These are phyloP conservation scores for Drosophila yooni DNA, from an alignment of 2,888 invertebrate species.

Conservation along the genomic window DNA sequence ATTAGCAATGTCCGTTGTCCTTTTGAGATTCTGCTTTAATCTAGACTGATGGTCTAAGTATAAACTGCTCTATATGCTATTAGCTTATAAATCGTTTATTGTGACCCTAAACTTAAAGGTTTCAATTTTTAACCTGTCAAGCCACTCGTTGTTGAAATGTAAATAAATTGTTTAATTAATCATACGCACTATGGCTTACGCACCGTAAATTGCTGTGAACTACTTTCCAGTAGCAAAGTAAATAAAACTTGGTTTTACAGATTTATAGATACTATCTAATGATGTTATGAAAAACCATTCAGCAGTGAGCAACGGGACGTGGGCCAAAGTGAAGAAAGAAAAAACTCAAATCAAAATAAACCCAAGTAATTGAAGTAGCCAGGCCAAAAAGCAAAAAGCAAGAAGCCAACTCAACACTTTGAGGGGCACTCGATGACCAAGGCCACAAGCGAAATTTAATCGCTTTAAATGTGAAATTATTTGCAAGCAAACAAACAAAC, in stretches of 20 bases:
- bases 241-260: constrained; percentile 11
- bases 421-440: constrained; percentile 49
- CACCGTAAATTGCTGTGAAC: background rate
- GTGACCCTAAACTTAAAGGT: background rate
- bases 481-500: constrained; percentile 38
- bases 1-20: background rate
- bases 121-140: background rate
- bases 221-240: constrained; percentile 12
- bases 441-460: constrained; percentile 77
- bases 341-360: constrained; percentile 32
- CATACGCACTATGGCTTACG: constrained; percentile 12
- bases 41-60: background rate
- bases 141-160: too few species aligned
- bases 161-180: constrained; percentile 23
- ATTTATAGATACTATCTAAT: constrained; percentile 18
- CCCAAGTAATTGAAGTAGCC: constrained; percentile 50
- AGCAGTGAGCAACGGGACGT: constrained; percentile 12
- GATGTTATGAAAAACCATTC: constrained; percentile 23
- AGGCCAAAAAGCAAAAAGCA: constrained; percentile 19
- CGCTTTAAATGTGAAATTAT: constrained; percentile 81
- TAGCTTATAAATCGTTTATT: background rate
- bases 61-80: background rate
- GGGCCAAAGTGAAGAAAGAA: constrained; percentile 7
- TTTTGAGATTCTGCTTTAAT: background rate
- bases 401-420: constrained; percentile 24